Evolutionary conservation across 2,113 vertebrate species (phyloP), one percentile per base, ranked within the genome.

Genomic region (Mellivora capensis): DNA sequence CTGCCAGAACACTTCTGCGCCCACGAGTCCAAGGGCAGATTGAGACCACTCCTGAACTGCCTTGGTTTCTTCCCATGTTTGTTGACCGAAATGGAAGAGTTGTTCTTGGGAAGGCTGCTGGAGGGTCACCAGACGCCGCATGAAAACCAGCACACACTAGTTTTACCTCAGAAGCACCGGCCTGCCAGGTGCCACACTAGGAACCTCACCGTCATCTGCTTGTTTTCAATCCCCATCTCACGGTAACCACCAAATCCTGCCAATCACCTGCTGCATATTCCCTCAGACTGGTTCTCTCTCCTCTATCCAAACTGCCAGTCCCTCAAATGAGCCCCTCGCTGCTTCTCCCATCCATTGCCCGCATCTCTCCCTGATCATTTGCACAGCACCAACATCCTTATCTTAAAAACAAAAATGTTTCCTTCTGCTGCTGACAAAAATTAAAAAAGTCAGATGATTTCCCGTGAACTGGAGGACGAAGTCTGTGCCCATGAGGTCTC

Each of bases 191-290:
- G 23, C 17, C 11, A 49, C 44, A 4, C 6, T 4, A 42, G 44
- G 27, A 44, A 34, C 27, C 15, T 39, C 6, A 5, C 0, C 0
- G 0, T 14, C 1, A 23, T 0, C 7, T 0, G 4, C 27, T 25
- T 17, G 10, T 69, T 87, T 89, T 67, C 34, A 2, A 1, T 52
- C 17, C 18, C 13, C 21, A 8, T 1, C 29, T 17, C 15, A 64
- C 29, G 0, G 37, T 37, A 80, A 29, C 27, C 23, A 15, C 34
- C 39, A 52, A 29, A 20, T 47, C 15, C 31, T 18, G 17, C 69
- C 69, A 23, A 3, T 18, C 10, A 11, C 52, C 27, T 47, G 44
- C 17, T 27, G 10, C 18, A 10, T 7, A 2, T 7, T 44, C 23
- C 62, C 59, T 67, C 52, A 42, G 1, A 79, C 27, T 27, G n/a